phyloP scores from a whole-genome alignment of 2,113 vertebrate genomes.

The Lathamus discolor region DNA sequence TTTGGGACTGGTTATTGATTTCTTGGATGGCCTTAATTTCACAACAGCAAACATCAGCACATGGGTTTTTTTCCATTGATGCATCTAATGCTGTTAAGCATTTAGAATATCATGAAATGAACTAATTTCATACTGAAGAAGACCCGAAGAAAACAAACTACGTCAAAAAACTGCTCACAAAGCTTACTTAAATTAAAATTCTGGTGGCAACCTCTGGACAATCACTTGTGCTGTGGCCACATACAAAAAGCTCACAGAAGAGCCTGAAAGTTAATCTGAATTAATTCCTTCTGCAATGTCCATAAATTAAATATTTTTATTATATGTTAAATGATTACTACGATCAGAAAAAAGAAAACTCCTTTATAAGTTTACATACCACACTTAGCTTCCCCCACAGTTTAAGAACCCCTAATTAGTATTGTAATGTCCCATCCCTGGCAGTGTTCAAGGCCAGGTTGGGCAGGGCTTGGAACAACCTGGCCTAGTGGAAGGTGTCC shows the following conservation, averaged over 20 bases:
- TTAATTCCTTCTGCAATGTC: background rate
- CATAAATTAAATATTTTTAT: constrained; percentile 34
- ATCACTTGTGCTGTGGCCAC: background rate
- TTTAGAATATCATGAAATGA: background rate
- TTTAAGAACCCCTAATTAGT: background rate
- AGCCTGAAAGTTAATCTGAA: constrained; percentile 15
- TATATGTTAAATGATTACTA: constrained; percentile 38
- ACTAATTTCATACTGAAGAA: background rate
- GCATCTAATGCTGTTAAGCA: background rate
- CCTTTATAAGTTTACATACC: background rate
- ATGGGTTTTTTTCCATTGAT: background rate
- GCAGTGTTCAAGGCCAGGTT: background rate
- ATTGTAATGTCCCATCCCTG: background rate
- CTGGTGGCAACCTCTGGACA: background rate
- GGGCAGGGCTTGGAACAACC: background rate
- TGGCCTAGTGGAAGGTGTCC: background rate
- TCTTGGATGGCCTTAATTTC: background rate
- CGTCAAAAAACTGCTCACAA: background rate
- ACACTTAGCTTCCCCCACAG: background rate
- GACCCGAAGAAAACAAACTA: background rate
- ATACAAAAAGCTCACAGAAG: background rate
- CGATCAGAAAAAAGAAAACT: background rate
- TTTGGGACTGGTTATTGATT: background rate
- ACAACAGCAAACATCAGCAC: background rate
- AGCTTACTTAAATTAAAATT: background rate